Evolutionary conservation across 1,140 invertebrate species (phyloP).

Genomic region (Nilaparvata lugens): DNA sequence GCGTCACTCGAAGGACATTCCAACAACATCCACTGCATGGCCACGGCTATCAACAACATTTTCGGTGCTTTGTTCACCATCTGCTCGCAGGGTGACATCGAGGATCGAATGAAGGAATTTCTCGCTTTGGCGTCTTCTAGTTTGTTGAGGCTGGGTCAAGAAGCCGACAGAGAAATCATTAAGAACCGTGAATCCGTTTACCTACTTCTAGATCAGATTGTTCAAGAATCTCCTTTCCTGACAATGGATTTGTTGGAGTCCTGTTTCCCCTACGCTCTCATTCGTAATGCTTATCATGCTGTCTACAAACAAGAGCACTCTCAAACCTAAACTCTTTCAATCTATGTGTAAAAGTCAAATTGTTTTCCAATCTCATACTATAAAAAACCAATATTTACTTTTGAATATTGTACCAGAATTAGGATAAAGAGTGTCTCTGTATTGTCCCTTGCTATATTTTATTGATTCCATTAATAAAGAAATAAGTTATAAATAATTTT

Average conservation of each 20-base stretch:
- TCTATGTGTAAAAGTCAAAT: too few species aligned
- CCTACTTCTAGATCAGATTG: constrained; percentile 89
- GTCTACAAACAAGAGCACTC: constrained; percentile 80
- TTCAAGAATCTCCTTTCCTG: constrained; percentile 93
- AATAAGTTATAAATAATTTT: too few species aligned
- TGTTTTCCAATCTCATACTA: too few species aligned
- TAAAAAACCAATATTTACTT: too few species aligned
- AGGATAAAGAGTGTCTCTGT: too few species aligned
- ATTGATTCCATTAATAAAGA: too few species aligned
- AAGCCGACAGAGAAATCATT: constrained; percentile 89
- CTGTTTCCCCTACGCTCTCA: constrained; percentile 94
- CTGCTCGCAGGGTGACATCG: constrained; percentile 89
- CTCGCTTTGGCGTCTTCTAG: constrained; percentile 93
- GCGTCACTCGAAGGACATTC: constrained; percentile 89
- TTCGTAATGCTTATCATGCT: constrained; percentile 92
- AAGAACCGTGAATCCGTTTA: constrained; percentile 94
- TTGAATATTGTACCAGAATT: too few species aligned
- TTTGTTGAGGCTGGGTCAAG: constrained; percentile 84
- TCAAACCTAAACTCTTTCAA: constrained; percentile 12
- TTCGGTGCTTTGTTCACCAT: constrained; percentile 95
- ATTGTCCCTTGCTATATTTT: too few species aligned
- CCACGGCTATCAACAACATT: constrained; percentile 91
- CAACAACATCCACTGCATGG: constrained; percentile 98
- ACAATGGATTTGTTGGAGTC: constrained; percentile 97
- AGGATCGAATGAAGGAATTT: constrained; percentile 97